Evolutionary conservation across 2,888 invertebrate species (phyloP).

Genomic region (Leptopterna dolabrata): DNA sequence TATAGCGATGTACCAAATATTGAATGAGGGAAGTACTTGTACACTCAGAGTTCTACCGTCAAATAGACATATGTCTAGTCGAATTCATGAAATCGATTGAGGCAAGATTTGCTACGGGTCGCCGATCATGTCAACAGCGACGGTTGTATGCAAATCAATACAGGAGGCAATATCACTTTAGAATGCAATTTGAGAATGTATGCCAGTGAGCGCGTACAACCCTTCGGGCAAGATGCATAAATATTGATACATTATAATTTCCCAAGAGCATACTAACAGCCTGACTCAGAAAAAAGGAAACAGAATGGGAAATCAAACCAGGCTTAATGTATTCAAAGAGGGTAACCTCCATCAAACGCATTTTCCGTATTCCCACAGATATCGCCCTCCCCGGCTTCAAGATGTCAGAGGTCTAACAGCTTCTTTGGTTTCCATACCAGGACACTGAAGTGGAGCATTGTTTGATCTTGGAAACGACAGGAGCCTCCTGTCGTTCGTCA

Average conservation of each 20-base stretch:
- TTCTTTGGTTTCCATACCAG: not conserved
- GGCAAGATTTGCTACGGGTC: not conserved
- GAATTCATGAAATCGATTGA: not conserved
- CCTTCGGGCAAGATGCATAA: not conserved
- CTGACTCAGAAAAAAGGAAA: not conserved
- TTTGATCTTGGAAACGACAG: not conserved
- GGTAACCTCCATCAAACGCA: not conserved
- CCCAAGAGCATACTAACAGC: not conserved
- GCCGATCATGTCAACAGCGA: not conserved
- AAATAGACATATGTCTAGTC: no score
- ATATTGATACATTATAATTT: not conserved
- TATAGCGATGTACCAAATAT: no score
- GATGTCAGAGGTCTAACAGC: not conserved
- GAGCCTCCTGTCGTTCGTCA: not conserved
- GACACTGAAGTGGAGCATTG: not conserved
- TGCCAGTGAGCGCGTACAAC: not conserved
- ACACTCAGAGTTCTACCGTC: no score
- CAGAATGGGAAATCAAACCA: constrained; percentile 6
- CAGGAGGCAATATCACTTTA: not conserved
- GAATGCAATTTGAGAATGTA: not conserved
- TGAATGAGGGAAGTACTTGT: no score
- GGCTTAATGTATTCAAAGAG: not conserved
- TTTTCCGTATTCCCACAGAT: not conserved
- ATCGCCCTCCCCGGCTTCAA: not conserved
- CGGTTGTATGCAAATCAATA: not conserved